phyloP scores from a whole-genome alignment of 1,140 invertebrate genomes.

The Antheraea pernyi region DNA sequence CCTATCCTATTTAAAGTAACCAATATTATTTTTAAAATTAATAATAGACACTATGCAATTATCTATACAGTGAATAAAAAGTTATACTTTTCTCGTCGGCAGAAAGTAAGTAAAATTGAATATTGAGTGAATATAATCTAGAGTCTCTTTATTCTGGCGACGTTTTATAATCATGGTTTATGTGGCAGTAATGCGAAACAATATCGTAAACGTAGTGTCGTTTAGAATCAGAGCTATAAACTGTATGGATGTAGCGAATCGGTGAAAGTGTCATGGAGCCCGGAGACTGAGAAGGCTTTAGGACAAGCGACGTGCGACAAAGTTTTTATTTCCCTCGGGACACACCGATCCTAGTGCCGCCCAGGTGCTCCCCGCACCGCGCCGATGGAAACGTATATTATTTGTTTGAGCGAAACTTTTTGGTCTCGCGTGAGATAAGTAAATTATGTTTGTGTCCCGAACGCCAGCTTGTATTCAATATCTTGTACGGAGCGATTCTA shows the following conservation, averaged over 20 bases:
- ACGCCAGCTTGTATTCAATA: constrained; percentile 55
- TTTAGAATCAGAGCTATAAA: constrained; percentile 71
- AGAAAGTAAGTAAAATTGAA: constrained; percentile 2
- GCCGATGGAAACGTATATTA: constrained; percentile 74
- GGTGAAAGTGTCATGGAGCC: constrained; percentile 55
- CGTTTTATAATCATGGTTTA: constrained; percentile 43
- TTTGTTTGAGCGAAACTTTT: constrained; percentile 77
- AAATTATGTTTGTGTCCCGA: constrained; percentile 70
- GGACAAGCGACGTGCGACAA: constrained; percentile 76
- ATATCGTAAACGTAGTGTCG: constrained; percentile 66
- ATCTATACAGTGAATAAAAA: background rate
- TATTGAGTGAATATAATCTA: constrained; percentile 32
- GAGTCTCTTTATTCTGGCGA: constrained; percentile 24
- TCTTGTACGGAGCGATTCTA: constrained; percentile 26
- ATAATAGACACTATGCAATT: too few relatives aligned
- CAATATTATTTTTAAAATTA: too few relatives aligned
- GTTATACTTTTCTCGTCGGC: background rate
- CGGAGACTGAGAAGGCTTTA: constrained; percentile 68
- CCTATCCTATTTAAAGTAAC: background rate
- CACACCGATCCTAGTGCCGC: constrained; percentile 73
- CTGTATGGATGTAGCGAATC: constrained; percentile 63
- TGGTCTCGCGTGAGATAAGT: constrained; percentile 73
- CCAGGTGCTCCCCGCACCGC: constrained; percentile 69
- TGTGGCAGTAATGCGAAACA: constrained; percentile 54
- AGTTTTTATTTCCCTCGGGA: constrained; percentile 78